Base-by-base conservation (phyloP, 2,888 invertebrate genomes). In the Caenorhabditis macrosperma region DNA sequence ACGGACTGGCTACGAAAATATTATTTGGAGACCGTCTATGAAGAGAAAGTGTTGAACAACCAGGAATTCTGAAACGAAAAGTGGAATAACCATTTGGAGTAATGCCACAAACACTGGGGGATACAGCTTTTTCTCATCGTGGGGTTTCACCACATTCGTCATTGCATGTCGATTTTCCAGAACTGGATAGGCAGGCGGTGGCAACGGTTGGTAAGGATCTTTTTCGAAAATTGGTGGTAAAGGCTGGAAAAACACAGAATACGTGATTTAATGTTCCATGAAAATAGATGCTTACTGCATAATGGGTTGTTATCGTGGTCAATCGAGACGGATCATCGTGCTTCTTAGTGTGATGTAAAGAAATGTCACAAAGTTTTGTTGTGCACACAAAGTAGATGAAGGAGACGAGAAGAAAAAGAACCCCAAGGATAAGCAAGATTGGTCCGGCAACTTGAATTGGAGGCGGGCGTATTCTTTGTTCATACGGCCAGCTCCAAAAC, bases 31-130 rank as follows among this genome's bases (percentile, higher is more conserved):
- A 83, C 35, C 77, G 78, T 10, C 86, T 82, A 57, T 90, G 89
- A 22, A 90, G 81, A 6, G 90, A 90, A 1, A 90, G 82, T 1
- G 89, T 88, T 2, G 90, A 90, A 41, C 87, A 88, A 10, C 89
- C 89, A 24, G 88, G 90, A 66, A 90, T 88, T 55, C 89, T 89
- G 67, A 57, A 86, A 61, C 24, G 9, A n/a, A 15, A 2, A 12
- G 9, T 20, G n/a, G 46, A 9, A 5, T 10, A 17, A 33, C 0
- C 10, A 79, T 87, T 83, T 76, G n/a, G n/a, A n/a, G n/a, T n/a
- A n/a, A n/a, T n/a, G n/a, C n/a, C n/a, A n/a, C n/a, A n/a, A n/a
- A 90, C 90, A 90, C 88, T 12, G 90, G 90, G 10, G 90, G 90
- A 67, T 89, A 91, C 10, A 90, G 85, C 63, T 90, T 90, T 83